Percentiles rank a stretch among this genome's conserved stretches.
phyloP scores from a whole-genome alignment of 2,888 invertebrate genomes.

The Leptinotarsa peninsularis region DNA sequence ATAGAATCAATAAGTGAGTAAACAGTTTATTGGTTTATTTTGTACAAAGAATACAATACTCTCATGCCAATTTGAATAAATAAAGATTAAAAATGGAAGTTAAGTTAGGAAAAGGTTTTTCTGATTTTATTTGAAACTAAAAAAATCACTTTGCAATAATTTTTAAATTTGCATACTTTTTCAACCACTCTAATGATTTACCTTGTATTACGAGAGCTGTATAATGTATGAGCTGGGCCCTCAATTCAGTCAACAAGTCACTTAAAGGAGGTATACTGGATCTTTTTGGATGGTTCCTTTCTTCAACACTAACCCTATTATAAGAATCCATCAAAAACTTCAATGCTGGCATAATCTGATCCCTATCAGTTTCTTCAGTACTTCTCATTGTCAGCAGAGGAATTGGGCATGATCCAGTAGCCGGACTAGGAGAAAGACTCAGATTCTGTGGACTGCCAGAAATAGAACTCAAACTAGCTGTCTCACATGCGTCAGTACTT shows the following conservation, averaged over 20 bases:
- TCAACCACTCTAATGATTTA: slow-evolving; percentile 9
- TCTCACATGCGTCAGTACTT: slow-evolving; percentile 48
- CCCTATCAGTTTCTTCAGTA: slow-evolving; percentile 42
- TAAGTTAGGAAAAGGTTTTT: no score
- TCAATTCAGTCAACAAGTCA: slow-evolving; percentile 72
- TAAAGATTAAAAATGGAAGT: no score
- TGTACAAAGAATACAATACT: no score
- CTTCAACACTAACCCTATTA: slow-evolving; percentile 78
- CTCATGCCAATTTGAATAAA: no score
- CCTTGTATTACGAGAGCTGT: slow-evolving; percentile 72
- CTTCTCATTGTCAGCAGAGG: slow-evolving; percentile 57
- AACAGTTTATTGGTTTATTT: no score
- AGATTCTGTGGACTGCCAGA: slow-evolving; percentile 64
- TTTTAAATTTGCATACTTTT: slow-evolving; percentile 1
- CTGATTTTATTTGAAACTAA: neutral
- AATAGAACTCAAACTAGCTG: slow-evolving; percentile 58
- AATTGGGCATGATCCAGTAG: slow-evolving; percentile 56
- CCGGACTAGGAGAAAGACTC: slow-evolving; percentile 63
- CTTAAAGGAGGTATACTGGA: slow-evolving; percentile 81
- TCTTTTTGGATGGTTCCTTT: slow-evolving; percentile 81
- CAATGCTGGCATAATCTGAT: slow-evolving; percentile 56
- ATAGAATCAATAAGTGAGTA: no score
- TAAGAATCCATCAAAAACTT: slow-evolving; percentile 75
- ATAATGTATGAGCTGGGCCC: slow-evolving; percentile 70
- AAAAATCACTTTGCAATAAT: slow-evolving; percentile 1